Percentiles rank a stretch among this genome's conserved stretches.
Conservation (phyloP, 2,888 invertebrate species). For the Stenodema calcarata region DNA sequence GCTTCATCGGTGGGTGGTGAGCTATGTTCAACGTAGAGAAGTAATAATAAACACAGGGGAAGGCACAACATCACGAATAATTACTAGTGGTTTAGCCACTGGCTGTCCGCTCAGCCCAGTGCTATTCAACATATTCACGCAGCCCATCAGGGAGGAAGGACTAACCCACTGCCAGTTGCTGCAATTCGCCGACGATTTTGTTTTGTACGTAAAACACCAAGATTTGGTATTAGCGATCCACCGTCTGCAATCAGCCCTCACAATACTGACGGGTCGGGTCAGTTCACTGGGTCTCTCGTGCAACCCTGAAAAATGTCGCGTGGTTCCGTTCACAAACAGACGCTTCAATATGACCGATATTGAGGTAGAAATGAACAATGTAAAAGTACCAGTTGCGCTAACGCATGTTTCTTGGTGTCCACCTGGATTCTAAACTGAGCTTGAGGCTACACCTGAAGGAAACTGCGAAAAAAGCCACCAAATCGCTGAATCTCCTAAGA, state of each 20-base stretch:
- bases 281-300: background rate
- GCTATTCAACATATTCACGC: background rate
- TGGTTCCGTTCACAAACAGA: background rate
- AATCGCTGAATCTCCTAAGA: too few species aligned
- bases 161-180: background rate
- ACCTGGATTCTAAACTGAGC: too few species aligned
- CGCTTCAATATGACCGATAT: background rate
- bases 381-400: too few species aligned
- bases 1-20: background rate
- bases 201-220: background rate
- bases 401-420: too few species aligned
- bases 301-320: background rate
- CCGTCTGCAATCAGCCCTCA: background rate
- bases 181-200: background rate
- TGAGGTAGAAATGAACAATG: too few species aligned
- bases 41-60: background rate
- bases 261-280: background rate
- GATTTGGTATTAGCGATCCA: background rate
- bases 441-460: too few species aligned
- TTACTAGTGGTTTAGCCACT: background rate
- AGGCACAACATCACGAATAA: background rate
- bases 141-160: background rate
- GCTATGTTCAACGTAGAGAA: background rate
- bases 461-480: too few species aligned
- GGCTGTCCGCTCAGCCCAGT: background rate